Conservation (phyloP, 2,797 vertebrate species). For the Euthynnus affinis region DNA sequence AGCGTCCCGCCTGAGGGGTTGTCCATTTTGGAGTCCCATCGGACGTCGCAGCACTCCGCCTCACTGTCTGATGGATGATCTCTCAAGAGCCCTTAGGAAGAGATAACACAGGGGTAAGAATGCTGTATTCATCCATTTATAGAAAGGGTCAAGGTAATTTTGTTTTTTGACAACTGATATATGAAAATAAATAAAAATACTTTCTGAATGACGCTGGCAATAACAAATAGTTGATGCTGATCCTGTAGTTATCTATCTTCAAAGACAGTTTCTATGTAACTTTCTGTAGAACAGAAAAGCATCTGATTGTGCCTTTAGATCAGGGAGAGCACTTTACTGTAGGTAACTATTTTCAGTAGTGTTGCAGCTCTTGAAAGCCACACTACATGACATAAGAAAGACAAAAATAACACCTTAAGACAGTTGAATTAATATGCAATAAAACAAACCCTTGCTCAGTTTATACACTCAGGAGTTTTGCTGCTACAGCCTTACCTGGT, state of each 20-base stretch:
- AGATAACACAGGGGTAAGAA: constrained; percentile 24
- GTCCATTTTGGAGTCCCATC: constrained; percentile 80
- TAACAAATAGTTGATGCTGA: background rate
- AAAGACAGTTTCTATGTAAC: background rate
- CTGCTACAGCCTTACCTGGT: too few relatives aligned
- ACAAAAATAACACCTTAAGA: too few relatives aligned
- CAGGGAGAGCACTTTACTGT: background rate
- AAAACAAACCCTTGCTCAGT: too few relatives aligned
- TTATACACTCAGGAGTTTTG: too few relatives aligned
- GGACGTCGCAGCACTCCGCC: constrained; percentile 81
- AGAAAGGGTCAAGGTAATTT: background rate
- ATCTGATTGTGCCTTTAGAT: background rate
- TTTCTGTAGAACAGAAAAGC: background rate
- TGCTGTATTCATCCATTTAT: background rate
- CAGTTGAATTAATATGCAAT: too few relatives aligned
- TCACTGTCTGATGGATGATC: constrained; percentile 70
- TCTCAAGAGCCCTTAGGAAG: constrained; percentile 72
- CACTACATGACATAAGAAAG: too few relatives aligned
- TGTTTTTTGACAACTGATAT: background rate
- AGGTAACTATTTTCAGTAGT: background rate
- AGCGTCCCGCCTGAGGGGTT: constrained; percentile 78
- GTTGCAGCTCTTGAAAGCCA: background rate
- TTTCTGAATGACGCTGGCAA: background rate
- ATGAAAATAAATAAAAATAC: background rate
- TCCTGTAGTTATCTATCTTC: background rate